Percentiles rank a stretch among this genome's conserved stretches.
Conservation (phyloP, 1,140 invertebrate species). For the Lineus longissimus region DNA sequence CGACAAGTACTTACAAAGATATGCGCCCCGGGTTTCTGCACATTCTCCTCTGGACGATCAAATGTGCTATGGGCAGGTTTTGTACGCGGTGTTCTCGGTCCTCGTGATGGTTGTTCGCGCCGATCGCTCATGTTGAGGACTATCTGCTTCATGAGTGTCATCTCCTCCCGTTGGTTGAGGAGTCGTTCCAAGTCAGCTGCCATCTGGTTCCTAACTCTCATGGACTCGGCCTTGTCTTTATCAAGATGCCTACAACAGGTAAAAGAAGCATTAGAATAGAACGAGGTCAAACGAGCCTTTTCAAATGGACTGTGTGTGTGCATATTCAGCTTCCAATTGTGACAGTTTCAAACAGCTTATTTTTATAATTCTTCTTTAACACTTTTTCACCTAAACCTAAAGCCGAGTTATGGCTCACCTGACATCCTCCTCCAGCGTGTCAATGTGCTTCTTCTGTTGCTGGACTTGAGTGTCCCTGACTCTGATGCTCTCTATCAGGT, state of each 20-base stretch:
- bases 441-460: conserved; percentile 40
- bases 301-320: too few species aligned
- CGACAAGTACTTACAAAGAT: not conserved
- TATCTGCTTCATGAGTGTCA: conserved; percentile 10
- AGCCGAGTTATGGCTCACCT: conserved; percentile 18
- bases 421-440: conserved; percentile 33
- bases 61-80: not conserved
- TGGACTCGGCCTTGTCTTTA: conserved; percentile 36
- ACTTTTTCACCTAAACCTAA: too few species aligned
- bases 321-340: too few species aligned
- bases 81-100: not conserved
- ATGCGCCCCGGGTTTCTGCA: not conserved
- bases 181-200: conserved; percentile 49
- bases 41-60: not conserved
- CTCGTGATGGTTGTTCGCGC: not conserved
- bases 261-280: not conserved
- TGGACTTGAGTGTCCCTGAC: conserved; percentile 39
- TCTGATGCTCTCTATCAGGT: conserved; percentile 47
- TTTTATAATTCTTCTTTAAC: too few species aligned
- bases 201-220: conserved; percentile 47
- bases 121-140: conserved; percentile 4
- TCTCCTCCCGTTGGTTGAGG: conserved; percentile 44
- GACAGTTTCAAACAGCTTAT: too few species aligned
- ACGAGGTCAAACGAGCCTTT: not conserved
- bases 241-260: conserved; percentile 32